A percentile compares a stretch with the other conserved stretches of the same genome.
These are phyloP conservation scores for Caenorhabditis afra DNA, from an alignment of 2,888 invertebrate genomes.

Conservation along the genomic window DNA sequence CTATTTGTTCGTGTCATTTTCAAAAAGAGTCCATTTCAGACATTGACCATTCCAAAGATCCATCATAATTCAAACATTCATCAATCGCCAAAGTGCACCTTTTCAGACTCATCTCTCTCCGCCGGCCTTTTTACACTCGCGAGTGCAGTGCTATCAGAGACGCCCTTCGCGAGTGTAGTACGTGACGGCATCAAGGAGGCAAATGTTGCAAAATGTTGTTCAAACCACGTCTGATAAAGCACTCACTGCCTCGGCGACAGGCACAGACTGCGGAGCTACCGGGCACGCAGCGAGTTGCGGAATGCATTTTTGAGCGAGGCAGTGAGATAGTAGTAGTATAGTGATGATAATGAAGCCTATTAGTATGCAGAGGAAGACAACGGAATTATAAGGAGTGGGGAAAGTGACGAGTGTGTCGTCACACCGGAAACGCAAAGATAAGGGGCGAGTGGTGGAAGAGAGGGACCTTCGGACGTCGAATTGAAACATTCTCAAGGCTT, in stretches of 20 bases:
- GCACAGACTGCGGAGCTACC: slow-evolving; percentile 43
- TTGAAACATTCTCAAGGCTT: no score
- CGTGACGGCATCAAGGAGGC: not conserved
- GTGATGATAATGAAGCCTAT: slow-evolving; percentile 37
- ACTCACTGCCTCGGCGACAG: slow-evolving; percentile 48
- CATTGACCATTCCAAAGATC: no score
- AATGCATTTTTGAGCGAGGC: slow-evolving; percentile 5
- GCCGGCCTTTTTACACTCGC: no score
- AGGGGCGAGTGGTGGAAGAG: no score
- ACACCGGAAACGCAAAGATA: not conserved
- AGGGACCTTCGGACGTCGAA: no score
- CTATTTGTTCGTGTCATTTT: no score
- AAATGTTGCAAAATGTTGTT: slow-evolving; percentile 54
- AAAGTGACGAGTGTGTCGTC: slow-evolving; percentile 3
- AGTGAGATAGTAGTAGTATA: slow-evolving; percentile 2
- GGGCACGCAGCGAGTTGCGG: not conserved
- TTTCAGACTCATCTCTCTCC: slow-evolving; percentile 3
- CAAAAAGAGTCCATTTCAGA: no score
- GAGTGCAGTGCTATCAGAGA: slow-evolving; percentile 10
- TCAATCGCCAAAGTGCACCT: slow-evolving; percentile 26
- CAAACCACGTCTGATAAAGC: slow-evolving; percentile 21
- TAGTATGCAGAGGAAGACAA: slow-evolving; percentile 6
- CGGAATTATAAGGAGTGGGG: slow-evolving; percentile 4
- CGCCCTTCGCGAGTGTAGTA: slow-evolving; percentile 31
- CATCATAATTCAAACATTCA: no score